These are phyloP conservation scores for Tethea ocularis DNA, from an alignment of 2,888 invertebrate species.

Conservation along the genomic window DNA sequence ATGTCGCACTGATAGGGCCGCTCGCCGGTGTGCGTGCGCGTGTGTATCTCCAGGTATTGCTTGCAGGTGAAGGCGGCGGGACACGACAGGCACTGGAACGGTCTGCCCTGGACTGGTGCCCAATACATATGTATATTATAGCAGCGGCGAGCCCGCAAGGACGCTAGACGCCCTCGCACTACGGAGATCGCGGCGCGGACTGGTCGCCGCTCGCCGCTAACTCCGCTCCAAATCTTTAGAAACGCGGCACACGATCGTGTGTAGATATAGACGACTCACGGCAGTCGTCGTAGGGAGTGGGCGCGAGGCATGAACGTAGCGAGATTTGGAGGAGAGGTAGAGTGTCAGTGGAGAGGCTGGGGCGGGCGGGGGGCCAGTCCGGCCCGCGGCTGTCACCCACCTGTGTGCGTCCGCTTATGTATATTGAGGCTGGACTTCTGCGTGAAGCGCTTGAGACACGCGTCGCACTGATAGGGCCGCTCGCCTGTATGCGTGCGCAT, in stretches of 20 bases:
- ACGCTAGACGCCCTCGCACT: slow-evolving; percentile 76
- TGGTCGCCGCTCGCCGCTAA: slow-evolving; percentile 77
- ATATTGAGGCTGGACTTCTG: slow-evolving; percentile 93
- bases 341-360: slow-evolving; percentile 55
- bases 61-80: slow-evolving; percentile 84
- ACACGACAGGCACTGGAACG: slow-evolving; percentile 85
- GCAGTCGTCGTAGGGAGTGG: slow-evolving; percentile 10
- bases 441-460: slow-evolving; percentile 90
- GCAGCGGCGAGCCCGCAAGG: slow-evolving; percentile 75
- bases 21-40: slow-evolving; percentile 85
- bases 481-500: slow-evolving; percentile 85
- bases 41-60: slow-evolving; percentile 85
- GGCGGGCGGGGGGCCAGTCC: slow-evolving; percentile 75
- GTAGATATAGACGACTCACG: slow-evolving; percentile 21
- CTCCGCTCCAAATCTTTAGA: slow-evolving; percentile 69
- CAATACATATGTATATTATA: slow-evolving; percentile 78
- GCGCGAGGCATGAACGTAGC: slow-evolving; percentile 19
- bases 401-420: slow-evolving; percentile 90
- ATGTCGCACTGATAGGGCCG: slow-evolving; percentile 88
- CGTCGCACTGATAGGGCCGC: slow-evolving; percentile 87
- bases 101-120: slow-evolving; percentile 84
- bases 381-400: slow-evolving; percentile 81
- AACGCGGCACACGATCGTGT: slow-evolving; percentile 19
- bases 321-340: slow-evolving; percentile 58
- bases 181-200: slow-evolving; percentile 77